A percentile compares a stretch with the other conserved stretches of the same genome.
phyloP scores from a whole-genome alignment of 2,113 vertebrate species.

The Oceanodroma tethys region DNA sequence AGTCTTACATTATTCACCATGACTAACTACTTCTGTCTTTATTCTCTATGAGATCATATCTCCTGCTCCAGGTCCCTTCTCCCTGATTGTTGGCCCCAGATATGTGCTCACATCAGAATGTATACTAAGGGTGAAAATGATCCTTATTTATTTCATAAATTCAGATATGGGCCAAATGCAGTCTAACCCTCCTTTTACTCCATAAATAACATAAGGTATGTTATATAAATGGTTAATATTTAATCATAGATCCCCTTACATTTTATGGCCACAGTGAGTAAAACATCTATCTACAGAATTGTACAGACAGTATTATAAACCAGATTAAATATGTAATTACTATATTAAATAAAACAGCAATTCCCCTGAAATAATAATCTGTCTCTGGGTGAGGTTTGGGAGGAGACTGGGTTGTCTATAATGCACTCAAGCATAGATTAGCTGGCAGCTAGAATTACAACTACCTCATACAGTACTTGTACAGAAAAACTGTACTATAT shows the following conservation, averaged over 20 bases:
- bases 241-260: not conserved
- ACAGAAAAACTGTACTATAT: not conserved
- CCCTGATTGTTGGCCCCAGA: not conserved
- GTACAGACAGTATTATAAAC: not conserved
- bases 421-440: not conserved
- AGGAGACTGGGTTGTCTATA: not conserved
- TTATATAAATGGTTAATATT: not conserved
- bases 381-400: not conserved
- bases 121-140: not conserved
- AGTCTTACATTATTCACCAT: not conserved
- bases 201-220: not conserved
- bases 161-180: not conserved
- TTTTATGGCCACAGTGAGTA: not conserved
- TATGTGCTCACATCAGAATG: not conserved
- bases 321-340: not conserved
- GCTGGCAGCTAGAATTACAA: not conserved
- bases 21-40: not conserved
- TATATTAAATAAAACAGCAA: not conserved
- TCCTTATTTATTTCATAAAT: not conserved
- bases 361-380: not conserved
- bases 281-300: not conserved
- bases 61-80: not conserved
- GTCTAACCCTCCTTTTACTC: not conserved
- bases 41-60: not conserved
- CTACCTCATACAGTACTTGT: not conserved